These are phyloP conservation scores for Glossophaga mutica DNA, from an alignment of 2,797 vertebrate species.

Conservation along the genomic window DNA sequence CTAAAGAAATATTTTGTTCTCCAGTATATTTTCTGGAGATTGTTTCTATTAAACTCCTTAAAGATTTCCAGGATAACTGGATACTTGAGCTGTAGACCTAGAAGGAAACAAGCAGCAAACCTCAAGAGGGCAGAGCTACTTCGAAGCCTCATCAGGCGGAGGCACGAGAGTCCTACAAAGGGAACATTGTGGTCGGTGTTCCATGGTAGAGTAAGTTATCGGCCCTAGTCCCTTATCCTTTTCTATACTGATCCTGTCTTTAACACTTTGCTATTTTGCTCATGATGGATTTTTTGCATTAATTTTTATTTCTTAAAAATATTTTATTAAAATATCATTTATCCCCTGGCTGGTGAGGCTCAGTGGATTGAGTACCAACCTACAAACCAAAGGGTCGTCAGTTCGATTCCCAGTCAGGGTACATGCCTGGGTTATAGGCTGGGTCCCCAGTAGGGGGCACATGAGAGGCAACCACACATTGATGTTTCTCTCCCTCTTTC, in stretches of 20 bases:
- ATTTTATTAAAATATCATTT: not conserved
- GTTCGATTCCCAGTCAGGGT: too few species aligned
- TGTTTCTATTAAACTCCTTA: not conserved
- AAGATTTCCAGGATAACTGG: not conserved
- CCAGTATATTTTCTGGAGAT: not conserved
- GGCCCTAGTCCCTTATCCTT: not conserved
- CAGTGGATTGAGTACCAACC: too few species aligned
- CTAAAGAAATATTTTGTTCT: slow-evolving; percentile 24
- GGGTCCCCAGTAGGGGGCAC: too few species aligned
- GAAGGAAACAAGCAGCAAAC: not conserved
- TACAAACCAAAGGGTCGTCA: too few species aligned
- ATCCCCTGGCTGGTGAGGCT: not conserved
- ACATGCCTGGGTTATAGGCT: too few species aligned
- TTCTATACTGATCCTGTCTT: not conserved
- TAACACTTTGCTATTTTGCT: not conserved
- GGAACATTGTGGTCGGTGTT: not conserved
- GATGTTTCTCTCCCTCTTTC: too few species aligned
- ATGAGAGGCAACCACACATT: too few species aligned
- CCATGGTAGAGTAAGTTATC: not conserved
- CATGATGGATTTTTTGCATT: not conserved
- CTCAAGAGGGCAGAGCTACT: not conserved
- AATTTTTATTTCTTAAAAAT: slow-evolving; percentile 4
- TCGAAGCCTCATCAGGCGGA: not conserved
- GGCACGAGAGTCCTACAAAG: not conserved
- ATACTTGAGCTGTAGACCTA: not conserved